Evolutionary conservation across 2,888 invertebrate species (phyloP).

Genomic region (Pterostichus madidus): DNA sequence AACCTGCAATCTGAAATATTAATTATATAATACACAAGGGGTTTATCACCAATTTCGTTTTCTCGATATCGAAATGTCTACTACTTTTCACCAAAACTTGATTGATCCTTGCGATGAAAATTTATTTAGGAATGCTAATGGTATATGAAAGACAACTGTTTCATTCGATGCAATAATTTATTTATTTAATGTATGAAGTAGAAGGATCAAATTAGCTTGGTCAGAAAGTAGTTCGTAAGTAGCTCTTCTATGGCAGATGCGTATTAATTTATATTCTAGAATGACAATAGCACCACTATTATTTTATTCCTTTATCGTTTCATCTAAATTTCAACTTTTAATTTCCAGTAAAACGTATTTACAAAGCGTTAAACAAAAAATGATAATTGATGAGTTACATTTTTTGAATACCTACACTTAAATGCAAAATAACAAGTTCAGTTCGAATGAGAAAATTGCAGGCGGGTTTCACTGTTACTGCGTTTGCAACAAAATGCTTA

Average conservation of each 20-base stretch:
- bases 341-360: constrained; percentile 41
- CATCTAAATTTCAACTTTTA: constrained; percentile 42
- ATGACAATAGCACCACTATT: constrained; percentile 61
- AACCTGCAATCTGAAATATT: constrained; percentile 52
- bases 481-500: constrained; percentile 59
- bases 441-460: constrained; percentile 29
- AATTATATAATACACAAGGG: constrained; percentile 37
- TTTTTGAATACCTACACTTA: constrained; percentile 38
- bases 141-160: background rate
- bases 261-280: constrained; percentile 43
- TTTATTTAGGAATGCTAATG: constrained; percentile 6
- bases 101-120: background rate
- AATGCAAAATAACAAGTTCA: constrained; percentile 43
- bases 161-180: constrained; percentile 14
- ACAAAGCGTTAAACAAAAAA: constrained; percentile 56
- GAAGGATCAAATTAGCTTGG: constrained; percentile 21
- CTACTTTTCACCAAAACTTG: background rate
- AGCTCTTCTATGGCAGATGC: constrained; percentile 22
- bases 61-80: constrained; percentile 41
- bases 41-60: constrained; percentile 53
- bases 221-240: constrained; percentile 40
- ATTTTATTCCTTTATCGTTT: constrained; percentile 29
- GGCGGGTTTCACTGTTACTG: constrained; percentile 38
- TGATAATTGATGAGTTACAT: constrained; percentile 20
- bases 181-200: background rate